Conservation (phyloP, 1,140 invertebrate species). For the Octopus bimaculoides region DNA sequence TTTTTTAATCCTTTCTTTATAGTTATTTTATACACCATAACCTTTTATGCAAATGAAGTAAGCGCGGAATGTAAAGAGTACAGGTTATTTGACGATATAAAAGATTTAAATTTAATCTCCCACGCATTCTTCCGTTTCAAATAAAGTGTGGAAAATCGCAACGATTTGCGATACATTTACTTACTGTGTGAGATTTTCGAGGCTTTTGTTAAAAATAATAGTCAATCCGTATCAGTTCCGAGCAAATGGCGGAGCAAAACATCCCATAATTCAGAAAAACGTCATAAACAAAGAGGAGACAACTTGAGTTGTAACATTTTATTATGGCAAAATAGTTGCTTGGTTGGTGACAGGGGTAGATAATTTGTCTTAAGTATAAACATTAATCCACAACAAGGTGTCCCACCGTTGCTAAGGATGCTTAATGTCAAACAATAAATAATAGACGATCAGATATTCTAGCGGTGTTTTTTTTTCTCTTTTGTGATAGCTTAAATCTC, state of each 20-base stretch:
- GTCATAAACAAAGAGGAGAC: too few relatives aligned
- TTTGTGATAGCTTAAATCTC: too few relatives aligned
- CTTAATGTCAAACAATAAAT: too few relatives aligned
- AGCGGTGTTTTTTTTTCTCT: too few relatives aligned
- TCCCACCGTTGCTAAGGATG: too few relatives aligned
- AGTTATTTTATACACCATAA: neutral
- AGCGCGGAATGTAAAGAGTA: neutral
- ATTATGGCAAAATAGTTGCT: too few relatives aligned
- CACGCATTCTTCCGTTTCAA: neutral
- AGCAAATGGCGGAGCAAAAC: neutral
- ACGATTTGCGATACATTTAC: neutral
- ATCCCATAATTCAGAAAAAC: neutral
- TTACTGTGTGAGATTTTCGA: neutral
- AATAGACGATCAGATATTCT: too few relatives aligned
- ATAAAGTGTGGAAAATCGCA: neutral
- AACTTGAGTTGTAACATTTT: too few relatives aligned
- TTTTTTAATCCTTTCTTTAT: too few relatives aligned
- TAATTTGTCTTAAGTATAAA: too few relatives aligned
- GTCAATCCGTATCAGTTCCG: conserved; percentile 6
- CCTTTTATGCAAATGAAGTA: conserved; percentile 10
- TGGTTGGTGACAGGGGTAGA: too few relatives aligned
- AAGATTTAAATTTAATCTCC: neutral
- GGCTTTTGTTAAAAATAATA: conserved; percentile 4
- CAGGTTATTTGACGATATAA: conserved; percentile 7
- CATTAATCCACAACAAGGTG: too few relatives aligned